Evolutionary conservation across 2,113 vertebrate genomes (phyloP).

Genomic region (Centropus unirufus): DNA sequence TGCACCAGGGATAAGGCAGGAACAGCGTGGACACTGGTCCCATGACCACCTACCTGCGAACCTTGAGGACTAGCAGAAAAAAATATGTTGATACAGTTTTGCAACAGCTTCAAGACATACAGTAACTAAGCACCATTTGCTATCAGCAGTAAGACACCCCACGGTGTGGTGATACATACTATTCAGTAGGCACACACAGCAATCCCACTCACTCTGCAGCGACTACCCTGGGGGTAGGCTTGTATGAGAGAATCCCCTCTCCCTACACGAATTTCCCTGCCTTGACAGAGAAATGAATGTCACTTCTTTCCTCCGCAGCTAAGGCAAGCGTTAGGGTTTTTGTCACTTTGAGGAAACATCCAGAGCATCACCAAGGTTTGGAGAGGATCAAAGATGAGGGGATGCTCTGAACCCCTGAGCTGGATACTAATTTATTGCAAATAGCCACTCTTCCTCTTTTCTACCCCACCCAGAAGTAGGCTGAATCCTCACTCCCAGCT

Average conservation of each 20-base stretch:
- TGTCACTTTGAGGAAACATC: neutral
- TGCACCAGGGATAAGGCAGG: neutral
- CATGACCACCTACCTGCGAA: slow-evolving; percentile 56
- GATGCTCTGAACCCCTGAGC: neutral
- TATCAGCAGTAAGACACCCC: slow-evolving; percentile 71
- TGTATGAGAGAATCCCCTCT: neutral
- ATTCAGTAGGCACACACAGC: slow-evolving; percentile 58
- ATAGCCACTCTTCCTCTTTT: neutral
- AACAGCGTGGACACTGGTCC: neutral
- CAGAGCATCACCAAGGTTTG: neutral
- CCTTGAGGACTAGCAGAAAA: slow-evolving; percentile 49
- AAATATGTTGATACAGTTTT: slow-evolving; percentile 20
- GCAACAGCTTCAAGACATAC: slow-evolving; percentile 51
- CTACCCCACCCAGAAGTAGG: neutral
- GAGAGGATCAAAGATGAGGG: neutral
- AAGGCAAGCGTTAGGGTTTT: neutral
- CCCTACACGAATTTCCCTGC: neutral
- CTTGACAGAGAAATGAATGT: neutral
- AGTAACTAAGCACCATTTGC: slow-evolving; percentile 52
- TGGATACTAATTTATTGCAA: neutral
- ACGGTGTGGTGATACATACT: slow-evolving; percentile 72
- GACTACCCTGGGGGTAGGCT: neutral
- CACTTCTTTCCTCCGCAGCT: neutral
- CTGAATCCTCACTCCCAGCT: neutral
- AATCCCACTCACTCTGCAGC: slow-evolving; percentile 59